Evolutionary conservation across 2,888 invertebrate species (phyloP), one percentile per base, ranked within the genome.

Genomic region (Pammene aurita): DNA sequence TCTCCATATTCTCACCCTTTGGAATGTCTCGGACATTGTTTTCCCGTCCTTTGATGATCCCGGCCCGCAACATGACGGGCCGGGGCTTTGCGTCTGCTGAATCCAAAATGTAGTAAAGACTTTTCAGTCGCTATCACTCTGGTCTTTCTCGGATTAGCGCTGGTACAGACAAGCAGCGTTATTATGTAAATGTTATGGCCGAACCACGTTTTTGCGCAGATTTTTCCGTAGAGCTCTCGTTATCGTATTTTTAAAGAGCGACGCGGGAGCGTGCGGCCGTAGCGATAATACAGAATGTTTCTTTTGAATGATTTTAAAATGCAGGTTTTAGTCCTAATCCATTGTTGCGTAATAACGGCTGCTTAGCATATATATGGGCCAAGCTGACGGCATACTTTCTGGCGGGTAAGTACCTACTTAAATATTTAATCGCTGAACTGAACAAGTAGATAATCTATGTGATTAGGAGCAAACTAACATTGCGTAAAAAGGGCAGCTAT

Each of bases 121-220:
- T 10, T 44, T 13, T 34, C 14, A 16, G 10, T 9, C 34, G 63
- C 26, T 10, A 55, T 34, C 34, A 34, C 44, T 9, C 7, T 14
- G 11, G 54, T 16, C 55, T 9, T 41, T 62, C 18, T 38, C 5
- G 48, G 11, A 48, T 48, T 61, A 34, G 38, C 26, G 18, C 2
- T n/a, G 18, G 18, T 63, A 46, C 38, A 44, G 46, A 16, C 52
- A 14, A 42, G 13, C 57, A 9, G 46, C 38, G 41, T 60, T 60
- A 60, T 69, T 65, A 69, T 69, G 65, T 69, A 69, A 69, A 69
- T 69, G 69, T 65, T 69, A 69, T 46, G 35, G 64, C 64, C 35
- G 14, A 14, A 57, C 42, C 50, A 11, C 26, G 46, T 60, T 62
- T 64, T 64, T 60, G 58, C 13, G 14, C 54, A 41, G 16, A 56